phyloP scores from a whole-genome alignment of 2,888 invertebrate species.

The Lepidochitona cinerea region DNA sequence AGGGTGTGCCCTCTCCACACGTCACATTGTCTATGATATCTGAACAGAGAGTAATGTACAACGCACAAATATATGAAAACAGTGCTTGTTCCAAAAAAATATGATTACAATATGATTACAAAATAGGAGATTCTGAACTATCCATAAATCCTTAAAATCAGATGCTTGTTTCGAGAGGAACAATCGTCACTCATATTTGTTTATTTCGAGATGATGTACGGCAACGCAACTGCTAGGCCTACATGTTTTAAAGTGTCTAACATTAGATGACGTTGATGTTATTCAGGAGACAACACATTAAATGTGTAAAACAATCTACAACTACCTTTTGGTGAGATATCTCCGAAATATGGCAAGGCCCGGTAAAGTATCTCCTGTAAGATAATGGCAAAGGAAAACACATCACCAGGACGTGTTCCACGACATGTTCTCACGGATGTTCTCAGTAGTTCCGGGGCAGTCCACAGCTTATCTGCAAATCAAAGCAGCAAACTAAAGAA shows the following conservation, averaged over 20 bases:
- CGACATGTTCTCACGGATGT: neutral
- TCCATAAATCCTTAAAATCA: neutral
- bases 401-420: neutral
- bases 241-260: too few species aligned
- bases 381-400: neutral
- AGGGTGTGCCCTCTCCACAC: neutral
- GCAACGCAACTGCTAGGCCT: too few species aligned
- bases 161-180: neutral
- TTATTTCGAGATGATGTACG: too few species aligned
- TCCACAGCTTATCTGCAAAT: neutral
- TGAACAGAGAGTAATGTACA: neutral
- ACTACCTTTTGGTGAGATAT: neutral
- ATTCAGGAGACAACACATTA: neutral
- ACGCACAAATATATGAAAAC: neutral
- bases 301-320: neutral
- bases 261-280: neutral
- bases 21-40: neutral
- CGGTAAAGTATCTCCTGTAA: constrained; percentile 1
- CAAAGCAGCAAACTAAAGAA: neutral
- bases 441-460: constrained; percentile 1
- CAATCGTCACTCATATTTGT: too few species aligned
- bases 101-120: neutral
- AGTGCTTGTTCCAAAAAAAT: neutral
- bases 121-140: neutral
- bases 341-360: neutral